Conservation (phyloP, 2,888 invertebrate species). For the Rhopalosiphum nymphaeae region DNA sequence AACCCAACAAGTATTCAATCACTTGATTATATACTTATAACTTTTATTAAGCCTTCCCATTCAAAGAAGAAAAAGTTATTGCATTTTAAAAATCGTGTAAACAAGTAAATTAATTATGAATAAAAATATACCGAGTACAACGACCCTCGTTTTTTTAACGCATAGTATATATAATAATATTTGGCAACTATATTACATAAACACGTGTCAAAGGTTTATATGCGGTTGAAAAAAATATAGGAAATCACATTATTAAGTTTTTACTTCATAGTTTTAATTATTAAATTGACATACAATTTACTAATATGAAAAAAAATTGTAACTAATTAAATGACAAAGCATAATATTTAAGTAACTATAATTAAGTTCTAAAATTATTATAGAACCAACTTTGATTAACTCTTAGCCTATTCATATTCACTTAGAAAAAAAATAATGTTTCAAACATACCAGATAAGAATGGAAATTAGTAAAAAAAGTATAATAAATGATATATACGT, state of each 20-base stretch:
- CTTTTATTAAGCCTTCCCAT: not conserved
- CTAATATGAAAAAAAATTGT: not conserved
- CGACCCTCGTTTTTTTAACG: not conserved
- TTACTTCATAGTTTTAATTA: not conserved
- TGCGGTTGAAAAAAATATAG: not conserved
- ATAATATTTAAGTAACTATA: not conserved
- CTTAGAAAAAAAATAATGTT: not conserved
- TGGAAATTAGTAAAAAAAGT: not conserved
- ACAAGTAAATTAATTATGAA: slow-evolving; percentile 12
- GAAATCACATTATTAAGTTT: not conserved
- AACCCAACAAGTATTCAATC: not conserved
- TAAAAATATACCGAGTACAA: slow-evolving; percentile 32
- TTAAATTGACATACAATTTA: not conserved
- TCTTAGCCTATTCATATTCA: not conserved
- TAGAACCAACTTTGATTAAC: not conserved
- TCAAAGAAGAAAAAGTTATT: not conserved
- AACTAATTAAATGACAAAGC: not conserved
- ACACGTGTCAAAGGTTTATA: not conserved
- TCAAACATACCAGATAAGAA: not conserved
- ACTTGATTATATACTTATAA: not conserved
- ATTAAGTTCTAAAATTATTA: not conserved
- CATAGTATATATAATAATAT: not conserved
- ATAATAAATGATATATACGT: not conserved
- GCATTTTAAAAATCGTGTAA: not conserved
- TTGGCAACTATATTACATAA: not conserved